Conservation (phyloP, 2,113 vertebrate genomes). For the Lampris megalopsis region DNA sequence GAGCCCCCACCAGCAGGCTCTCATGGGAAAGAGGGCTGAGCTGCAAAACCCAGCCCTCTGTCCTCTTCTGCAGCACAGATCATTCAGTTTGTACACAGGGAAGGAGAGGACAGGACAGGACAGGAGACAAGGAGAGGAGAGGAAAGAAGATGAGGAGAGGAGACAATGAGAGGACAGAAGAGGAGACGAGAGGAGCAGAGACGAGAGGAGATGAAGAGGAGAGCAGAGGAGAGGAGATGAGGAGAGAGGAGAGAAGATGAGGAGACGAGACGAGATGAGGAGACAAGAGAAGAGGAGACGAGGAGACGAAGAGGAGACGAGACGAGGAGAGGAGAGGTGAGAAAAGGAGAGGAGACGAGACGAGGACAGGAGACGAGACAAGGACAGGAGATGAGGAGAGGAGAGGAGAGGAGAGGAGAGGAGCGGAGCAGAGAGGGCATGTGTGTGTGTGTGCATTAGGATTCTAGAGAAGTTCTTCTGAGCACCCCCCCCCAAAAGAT, state of each 20-base stretch:
- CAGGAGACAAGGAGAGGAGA: conserved; percentile 11
- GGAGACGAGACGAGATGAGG: conserved; percentile 19
- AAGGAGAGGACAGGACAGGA: not conserved
- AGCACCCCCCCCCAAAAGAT: not conserved
- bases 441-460: conserved; percentile 14
- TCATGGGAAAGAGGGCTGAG: conserved; percentile 44
- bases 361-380: conserved; percentile 21
- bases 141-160: conserved; percentile 18
- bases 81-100: conserved; percentile 60
- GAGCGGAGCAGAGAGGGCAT: conserved; percentile 12
- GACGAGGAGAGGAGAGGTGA: conserved; percentile 16
- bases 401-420: conserved; percentile 20
- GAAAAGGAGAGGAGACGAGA: conserved; percentile 9
- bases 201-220: conserved; percentile 13
- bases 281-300: not conserved
- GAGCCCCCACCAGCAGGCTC: not conserved
- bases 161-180: conserved; percentile 11
- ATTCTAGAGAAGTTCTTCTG: not conserved
- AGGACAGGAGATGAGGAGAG: conserved; percentile 8
- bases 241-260: conserved; percentile 8
- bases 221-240: conserved; percentile 11
- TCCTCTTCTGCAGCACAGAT: conserved; percentile 42
- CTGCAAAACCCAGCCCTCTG: conserved; percentile 37
- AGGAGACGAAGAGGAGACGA: not conserved
- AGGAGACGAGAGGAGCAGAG: conserved; percentile 17